Evolutionary conservation across 2,797 vertebrate species (phyloP).

Genomic region (Ptychobarbus kaznakovi): DNA sequence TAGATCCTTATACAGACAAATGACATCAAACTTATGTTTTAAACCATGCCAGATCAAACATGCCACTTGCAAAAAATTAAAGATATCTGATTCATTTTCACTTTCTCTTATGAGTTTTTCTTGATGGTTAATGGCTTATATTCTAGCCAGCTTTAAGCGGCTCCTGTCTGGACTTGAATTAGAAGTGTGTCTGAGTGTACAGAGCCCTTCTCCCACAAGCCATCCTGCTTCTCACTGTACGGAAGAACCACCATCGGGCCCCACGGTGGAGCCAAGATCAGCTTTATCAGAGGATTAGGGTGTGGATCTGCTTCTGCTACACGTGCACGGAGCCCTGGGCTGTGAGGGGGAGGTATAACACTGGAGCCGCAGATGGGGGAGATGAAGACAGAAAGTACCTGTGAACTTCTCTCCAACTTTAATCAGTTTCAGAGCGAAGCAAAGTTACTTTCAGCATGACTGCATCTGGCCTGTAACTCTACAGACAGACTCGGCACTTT

Average conservation of each 20-base stretch:
- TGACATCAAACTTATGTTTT: background rate
- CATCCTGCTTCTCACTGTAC: conserved; percentile 31
- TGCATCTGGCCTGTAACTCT: conserved; percentile 58
- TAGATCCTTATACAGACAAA: background rate
- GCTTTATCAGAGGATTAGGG: conserved; percentile 75
- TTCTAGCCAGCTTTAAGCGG: background rate
- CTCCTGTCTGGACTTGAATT: conserved; percentile 13
- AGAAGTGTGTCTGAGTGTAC: background rate
- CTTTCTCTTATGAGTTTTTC: background rate
- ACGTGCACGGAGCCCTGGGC: conserved; percentile 51
- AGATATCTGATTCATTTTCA: background rate
- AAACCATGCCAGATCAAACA: background rate
- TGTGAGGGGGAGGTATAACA: background rate
- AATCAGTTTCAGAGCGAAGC: conserved; percentile 60
- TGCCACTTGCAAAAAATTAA: background rate
- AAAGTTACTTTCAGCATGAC: conserved; percentile 45
- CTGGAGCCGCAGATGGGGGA: conserved; percentile 31
- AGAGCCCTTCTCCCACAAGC: conserved; percentile 1
- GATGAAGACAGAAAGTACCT: conserved; percentile 32
- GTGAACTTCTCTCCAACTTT: conserved; percentile 55
- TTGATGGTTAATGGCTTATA: background rate
- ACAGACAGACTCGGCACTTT: conserved; percentile 67
- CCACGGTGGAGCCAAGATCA: conserved; percentile 64
- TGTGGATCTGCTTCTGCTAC: conserved; percentile 69
- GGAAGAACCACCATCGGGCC: conserved; percentile 37